Percentiles rank a stretch among this genome's conserved stretches.
These are phyloP conservation scores for Charanyca ferruginea DNA, from an alignment of 2,888 invertebrate genomes.

Conservation along the genomic window DNA sequence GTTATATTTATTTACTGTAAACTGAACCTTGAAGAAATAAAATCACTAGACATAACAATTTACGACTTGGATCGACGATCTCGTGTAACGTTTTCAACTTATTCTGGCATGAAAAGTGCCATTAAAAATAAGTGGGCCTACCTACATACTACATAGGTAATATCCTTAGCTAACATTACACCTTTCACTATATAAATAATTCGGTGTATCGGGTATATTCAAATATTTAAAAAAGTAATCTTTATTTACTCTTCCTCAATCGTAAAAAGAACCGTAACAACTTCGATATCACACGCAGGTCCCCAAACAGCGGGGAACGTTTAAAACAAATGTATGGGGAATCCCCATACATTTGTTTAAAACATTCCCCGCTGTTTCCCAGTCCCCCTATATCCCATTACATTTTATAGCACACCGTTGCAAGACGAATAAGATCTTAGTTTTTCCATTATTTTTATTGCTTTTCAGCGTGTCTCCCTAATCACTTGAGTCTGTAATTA, in stretches of 20 bases:
- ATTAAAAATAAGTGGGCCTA: constrained; percentile 13
- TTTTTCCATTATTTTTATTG: constrained; percentile 84
- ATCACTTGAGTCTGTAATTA: constrained; percentile 78
- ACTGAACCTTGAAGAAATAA: background rate
- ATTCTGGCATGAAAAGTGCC: constrained; percentile 20
- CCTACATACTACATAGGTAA: too few species aligned
- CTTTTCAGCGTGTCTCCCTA: constrained; percentile 75
- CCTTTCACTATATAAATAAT: too few species aligned
- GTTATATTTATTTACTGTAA: background rate
- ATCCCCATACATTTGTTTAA: constrained; percentile 26
- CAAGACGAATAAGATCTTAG: constrained; percentile 72
- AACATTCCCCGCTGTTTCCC: constrained; percentile 39
- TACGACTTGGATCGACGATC: background rate
- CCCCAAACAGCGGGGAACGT: background rate
- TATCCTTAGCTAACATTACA: background rate
- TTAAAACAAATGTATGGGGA: background rate
- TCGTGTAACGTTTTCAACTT: constrained; percentile 11
- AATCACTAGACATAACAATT: constrained; percentile 7
- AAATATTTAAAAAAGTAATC: constrained; percentile 20
- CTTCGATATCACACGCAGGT: constrained; percentile 4
- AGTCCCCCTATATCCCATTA: constrained; percentile 56
- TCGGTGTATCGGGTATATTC: background rate
- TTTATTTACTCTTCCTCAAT: background rate
- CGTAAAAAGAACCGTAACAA: constrained; percentile 1
- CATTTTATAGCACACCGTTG: constrained; percentile 64